phyloP scores from a whole-genome alignment of 2,113 vertebrate species.

The Menidia beryllina region DNA sequence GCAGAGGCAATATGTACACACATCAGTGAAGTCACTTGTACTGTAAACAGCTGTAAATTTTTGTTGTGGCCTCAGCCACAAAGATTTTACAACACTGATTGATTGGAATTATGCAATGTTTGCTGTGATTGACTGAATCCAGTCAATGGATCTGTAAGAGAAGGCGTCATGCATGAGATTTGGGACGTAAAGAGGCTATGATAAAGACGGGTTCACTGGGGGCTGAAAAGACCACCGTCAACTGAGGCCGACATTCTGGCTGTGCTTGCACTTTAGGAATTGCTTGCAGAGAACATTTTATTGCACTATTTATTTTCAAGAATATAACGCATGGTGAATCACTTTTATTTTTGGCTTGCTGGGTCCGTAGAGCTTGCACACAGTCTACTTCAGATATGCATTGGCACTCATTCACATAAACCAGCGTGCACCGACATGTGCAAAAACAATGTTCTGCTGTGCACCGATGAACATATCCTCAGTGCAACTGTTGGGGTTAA shows the following conservation, averaged over 20 bases:
- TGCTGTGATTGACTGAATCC: constrained; percentile 66
- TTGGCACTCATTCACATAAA: constrained; percentile 36
- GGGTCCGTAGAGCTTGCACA: constrained; percentile 12
- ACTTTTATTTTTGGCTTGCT: constrained; percentile 56
- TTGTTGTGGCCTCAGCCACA: constrained; percentile 54
- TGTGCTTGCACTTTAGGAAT: constrained; percentile 45
- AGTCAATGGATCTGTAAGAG: constrained; percentile 67
- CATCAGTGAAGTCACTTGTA: constrained; percentile 58
- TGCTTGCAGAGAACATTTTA: constrained; percentile 49
- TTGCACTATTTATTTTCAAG: constrained; percentile 53
- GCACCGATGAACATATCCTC: constrained; percentile 34
- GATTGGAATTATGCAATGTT: constrained; percentile 74
- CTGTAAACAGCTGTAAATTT: constrained; percentile 74
- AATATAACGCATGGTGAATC: constrained; percentile 51
- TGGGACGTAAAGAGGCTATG: constrained; percentile 57
- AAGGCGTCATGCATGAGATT: constrained; percentile 41
- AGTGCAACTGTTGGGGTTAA: constrained; percentile 19
- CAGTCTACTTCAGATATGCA: constrained; percentile 19
- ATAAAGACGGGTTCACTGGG: constrained; percentile 52
- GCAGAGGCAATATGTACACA: constrained; percentile 37
- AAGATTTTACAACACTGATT: constrained; percentile 77
- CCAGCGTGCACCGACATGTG: constrained; percentile 23
- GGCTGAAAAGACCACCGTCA: constrained; percentile 32
- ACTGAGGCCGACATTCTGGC: constrained; percentile 44
- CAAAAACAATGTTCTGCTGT: constrained; percentile 15